Evolutionary conservation across 2,888 invertebrate genomes (phyloP).

Genomic region (Poecilus cupreus): DNA sequence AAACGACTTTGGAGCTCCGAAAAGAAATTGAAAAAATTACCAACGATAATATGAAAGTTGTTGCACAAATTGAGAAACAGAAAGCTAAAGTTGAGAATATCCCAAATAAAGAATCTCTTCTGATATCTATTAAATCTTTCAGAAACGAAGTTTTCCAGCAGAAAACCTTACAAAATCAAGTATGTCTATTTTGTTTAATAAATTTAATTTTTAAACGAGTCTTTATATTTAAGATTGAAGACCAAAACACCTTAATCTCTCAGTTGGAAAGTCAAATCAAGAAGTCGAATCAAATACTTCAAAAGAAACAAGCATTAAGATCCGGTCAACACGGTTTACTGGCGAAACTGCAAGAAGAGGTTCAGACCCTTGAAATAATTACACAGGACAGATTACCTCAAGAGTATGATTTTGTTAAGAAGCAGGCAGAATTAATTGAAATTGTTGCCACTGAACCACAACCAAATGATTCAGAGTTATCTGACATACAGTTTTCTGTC

Average conservation of each 20-base stretch:
- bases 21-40: constrained; percentile 91
- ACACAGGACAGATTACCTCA: constrained; percentile 83
- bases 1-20: constrained; percentile 86
- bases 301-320: constrained; percentile 59
- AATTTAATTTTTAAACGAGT: too few species aligned
- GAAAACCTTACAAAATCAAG: constrained; percentile 64
- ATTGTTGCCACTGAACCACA: constrained; percentile 81
- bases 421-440: constrained; percentile 82
- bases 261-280: constrained; percentile 44
- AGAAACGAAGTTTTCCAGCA: constrained; percentile 68
- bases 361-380: constrained; percentile 69
- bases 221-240: constrained; percentile 35
- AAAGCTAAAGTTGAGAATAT: constrained; percentile 79
- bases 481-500: constrained; percentile 22
- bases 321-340: constrained; percentile 74
- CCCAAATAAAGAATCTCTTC: constrained; percentile 79
- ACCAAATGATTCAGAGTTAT: constrained; percentile 62
- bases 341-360: constrained; percentile 80
- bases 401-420: constrained; percentile 79
- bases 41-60: constrained; percentile 75
- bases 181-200: constrained; percentile 15
- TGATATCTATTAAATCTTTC: constrained; percentile 74
- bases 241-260: constrained; percentile 33
- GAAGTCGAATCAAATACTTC: constrained; percentile 21
- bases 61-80: constrained; percentile 64